Base-by-base conservation (phyloP, 2,113 vertebrate species). In the Scatophagus argus region DNA sequence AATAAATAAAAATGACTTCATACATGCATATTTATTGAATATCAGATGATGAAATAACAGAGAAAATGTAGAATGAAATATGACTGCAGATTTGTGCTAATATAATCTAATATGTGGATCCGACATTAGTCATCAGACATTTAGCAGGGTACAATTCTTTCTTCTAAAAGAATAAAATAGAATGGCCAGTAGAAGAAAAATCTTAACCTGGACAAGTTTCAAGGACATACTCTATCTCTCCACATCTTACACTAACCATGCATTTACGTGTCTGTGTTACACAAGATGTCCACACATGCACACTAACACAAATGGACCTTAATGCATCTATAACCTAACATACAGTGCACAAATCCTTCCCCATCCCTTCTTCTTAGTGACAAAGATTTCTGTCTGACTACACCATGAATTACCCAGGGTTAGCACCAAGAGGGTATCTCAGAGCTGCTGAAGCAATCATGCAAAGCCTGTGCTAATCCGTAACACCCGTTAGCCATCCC, bases 381-480 rank as follows among this genome's bases (percentile, higher is more conserved):
- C 31, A 55, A 65, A 49, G 49, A 69, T 79, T 77, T 62, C 83
- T 61, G 74, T 73, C 39, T 65, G 47, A 67, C 76, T 46, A 34
- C 14, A 23, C 46, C 61, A 36, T 61, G 34, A 63, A 85, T 88
- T 79, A 74, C 68, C 71, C 34, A 32, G 79, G 71, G 77, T 83
- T 81, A 83, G 54, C 64, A 12, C 51, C 2, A n/a, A n/a, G 43
- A 38, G 74, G 65, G 78, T 74, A 81, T 88, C 85, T 80, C 39
- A n/a, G 73, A 82, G 79, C 71, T 38, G 66, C 82, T 31, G 81
- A 82, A 89, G 92, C 89, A 92, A 92, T 91, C 87, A 88, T 83
- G 82, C 87, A 86, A 74, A 63, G 73, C 81, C 70, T 19, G 14
- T 59, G 68, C 70, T 88, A 88, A 91, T 91, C 91, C 77, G 7